These are phyloP conservation scores for Manis crassicaudata DNA, from an alignment of 2,797 vertebrate genomes.

Conservation along the genomic window DNA sequence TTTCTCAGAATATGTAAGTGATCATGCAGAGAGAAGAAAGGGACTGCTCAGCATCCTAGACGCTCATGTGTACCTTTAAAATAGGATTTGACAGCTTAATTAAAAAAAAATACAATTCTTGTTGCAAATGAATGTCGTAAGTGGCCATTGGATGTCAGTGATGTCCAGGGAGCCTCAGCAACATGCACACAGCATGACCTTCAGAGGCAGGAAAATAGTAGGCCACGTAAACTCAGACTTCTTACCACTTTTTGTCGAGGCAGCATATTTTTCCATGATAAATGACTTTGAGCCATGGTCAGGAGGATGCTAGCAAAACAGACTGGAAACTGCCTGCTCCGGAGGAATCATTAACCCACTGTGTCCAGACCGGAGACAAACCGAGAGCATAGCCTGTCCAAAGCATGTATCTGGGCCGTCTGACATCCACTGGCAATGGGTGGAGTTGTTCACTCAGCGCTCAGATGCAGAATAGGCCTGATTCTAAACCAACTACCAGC, in stretches of 20 bases:
- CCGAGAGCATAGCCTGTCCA: background rate
- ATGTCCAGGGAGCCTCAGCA: background rate
- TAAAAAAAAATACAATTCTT: background rate
- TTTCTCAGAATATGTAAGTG: background rate
- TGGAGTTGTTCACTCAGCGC: background rate
- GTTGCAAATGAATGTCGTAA: background rate
- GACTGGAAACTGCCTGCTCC: conserved; percentile 26
- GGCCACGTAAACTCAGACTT: conserved; percentile 9
- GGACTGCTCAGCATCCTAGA: background rate
- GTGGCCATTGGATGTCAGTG: background rate
- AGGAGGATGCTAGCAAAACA: conserved; percentile 31
- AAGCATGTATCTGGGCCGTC: background rate
- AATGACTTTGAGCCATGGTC: background rate
- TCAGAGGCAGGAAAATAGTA: background rate
- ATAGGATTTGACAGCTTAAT: background rate
- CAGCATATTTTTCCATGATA: background rate
- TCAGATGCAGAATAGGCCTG: background rate
- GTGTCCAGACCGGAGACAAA: background rate
- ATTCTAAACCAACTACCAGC: background rate
- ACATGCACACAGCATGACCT: background rate
- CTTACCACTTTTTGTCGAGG: background rate
- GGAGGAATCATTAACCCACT: conserved; percentile 62
- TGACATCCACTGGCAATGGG: background rate
- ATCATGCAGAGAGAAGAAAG: background rate
- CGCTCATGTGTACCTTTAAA: background rate